Conservation (phyloP, 53 echinoderm and acorn worm genomes). For the Mesocentrotus franciscanus region DNA sequence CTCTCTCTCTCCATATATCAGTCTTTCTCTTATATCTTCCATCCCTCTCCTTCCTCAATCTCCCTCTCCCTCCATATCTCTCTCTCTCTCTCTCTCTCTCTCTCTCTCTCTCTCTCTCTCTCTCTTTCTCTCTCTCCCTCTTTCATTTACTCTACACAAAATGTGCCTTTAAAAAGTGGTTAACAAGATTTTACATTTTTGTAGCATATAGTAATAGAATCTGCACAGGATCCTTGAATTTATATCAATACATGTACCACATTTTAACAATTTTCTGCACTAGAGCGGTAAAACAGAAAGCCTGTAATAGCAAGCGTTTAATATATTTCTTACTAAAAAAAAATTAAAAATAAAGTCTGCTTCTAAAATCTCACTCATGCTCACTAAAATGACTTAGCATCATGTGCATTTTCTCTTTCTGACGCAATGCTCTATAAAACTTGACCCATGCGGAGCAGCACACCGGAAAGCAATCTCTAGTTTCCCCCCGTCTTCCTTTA, state of each 20-base stretch:
- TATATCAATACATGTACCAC: neutral
- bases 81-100: neutral
- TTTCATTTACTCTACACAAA: neutral
- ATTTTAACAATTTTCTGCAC: neutral
- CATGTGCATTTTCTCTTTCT: neutral
- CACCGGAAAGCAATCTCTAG: neutral
- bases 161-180: too few relatives aligned
- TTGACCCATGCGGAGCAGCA: too few relatives aligned
- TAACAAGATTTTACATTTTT: too few relatives aligned
- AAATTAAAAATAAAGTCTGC: neutral
- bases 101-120: neutral
- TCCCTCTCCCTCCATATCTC: neutral
- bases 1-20: too few relatives aligned
- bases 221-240: too few relatives aligned
- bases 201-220: too few relatives aligned
- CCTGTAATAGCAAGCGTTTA: neutral
- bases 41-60: neutral
- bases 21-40: neutral
- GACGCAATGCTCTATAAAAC: neutral
- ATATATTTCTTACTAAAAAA: too few relatives aligned
- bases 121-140: conserved; percentile 15
- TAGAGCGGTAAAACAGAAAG: neutral
- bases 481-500: neutral
- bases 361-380: neutral
- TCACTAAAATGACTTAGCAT: neutral